Percentiles rank a stretch among this genome's conserved stretches.
These are phyloP conservation scores for Podargus strigoides DNA, from an alignment of 2,797 vertebrate species.

Conservation along the genomic window DNA sequence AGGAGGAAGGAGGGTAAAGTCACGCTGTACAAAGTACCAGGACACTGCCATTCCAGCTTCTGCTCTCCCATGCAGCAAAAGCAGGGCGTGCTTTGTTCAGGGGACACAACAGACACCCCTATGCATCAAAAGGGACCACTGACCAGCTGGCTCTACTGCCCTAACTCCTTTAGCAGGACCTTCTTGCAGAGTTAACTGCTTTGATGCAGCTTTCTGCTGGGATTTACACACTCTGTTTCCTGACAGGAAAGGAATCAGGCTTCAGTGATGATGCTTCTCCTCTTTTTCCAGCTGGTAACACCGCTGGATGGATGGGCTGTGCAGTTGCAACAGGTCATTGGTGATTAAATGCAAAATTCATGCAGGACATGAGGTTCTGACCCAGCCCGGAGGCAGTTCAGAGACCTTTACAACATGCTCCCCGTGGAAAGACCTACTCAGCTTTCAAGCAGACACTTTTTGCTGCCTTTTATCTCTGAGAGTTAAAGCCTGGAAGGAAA, in stretches of 20 bases:
- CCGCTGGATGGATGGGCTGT: neutral
- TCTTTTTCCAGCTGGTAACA: neutral
- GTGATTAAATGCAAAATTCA: slow-evolving; percentile 24
- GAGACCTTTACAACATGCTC: neutral
- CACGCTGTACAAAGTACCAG: neutral
- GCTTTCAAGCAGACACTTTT: neutral
- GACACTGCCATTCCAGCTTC: neutral
- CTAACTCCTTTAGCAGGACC: neutral
- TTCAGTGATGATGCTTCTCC: neutral
- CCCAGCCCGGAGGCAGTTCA: slow-evolving; percentile 13
- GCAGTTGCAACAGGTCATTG: slow-evolving; percentile 23
- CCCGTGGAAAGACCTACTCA: neutral
- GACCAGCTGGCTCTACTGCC: neutral
- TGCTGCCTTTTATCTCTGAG: neutral
- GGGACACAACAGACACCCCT: neutral
- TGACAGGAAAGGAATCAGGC: neutral
- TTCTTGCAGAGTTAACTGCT: neutral
- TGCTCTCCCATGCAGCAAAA: neutral
- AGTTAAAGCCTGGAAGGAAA: neutral
- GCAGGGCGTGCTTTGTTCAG: neutral
- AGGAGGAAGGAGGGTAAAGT: neutral
- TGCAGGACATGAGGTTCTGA: slow-evolving; percentile 3
- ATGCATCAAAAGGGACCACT: neutral
- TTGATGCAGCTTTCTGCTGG: neutral
- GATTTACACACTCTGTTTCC: neutral